Conservation (phyloP, 2,113 vertebrate species). For the Erythrocebus patas region DNA sequence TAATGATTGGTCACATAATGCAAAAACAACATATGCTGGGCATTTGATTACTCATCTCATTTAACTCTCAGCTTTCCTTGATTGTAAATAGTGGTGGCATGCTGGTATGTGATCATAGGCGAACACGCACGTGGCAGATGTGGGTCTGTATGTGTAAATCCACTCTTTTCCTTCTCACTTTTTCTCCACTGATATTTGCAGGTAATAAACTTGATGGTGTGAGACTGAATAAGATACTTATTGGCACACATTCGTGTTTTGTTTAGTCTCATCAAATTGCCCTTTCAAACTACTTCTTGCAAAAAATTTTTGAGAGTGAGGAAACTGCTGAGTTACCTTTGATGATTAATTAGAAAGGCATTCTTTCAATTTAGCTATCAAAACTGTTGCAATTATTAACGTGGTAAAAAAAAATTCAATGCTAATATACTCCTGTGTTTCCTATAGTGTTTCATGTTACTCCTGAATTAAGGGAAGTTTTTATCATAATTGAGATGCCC, state of each 20-base stretch:
- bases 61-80: conserved; percentile 84
- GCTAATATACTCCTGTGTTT: neutral
- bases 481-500: neutral
- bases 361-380: neutral
- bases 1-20: conserved; percentile 84
- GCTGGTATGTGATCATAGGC: neutral
- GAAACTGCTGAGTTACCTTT: neutral
- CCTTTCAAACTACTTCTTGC: conserved; percentile 22
- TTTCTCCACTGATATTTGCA: neutral
- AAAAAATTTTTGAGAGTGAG: neutral
- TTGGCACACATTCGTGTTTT: neutral
- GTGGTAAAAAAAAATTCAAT: neutral
- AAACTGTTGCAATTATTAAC: neutral
- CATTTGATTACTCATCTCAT: conserved; percentile 84
- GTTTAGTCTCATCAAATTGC: conserved; percentile 38
- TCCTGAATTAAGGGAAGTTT: neutral
- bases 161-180: neutral
- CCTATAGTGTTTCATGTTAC: neutral
- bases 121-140: neutral
- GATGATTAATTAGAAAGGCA: neutral
- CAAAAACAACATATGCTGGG: conserved; percentile 85
- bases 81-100: conserved; percentile 79
- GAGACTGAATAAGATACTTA: neutral
- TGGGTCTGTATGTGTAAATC: conserved; percentile 30
- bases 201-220: conserved; percentile 25